Evolutionary conservation across 2,888 invertebrate genomes (phyloP).

Genomic region (Ashinkailepas kermadecensis): DNA sequence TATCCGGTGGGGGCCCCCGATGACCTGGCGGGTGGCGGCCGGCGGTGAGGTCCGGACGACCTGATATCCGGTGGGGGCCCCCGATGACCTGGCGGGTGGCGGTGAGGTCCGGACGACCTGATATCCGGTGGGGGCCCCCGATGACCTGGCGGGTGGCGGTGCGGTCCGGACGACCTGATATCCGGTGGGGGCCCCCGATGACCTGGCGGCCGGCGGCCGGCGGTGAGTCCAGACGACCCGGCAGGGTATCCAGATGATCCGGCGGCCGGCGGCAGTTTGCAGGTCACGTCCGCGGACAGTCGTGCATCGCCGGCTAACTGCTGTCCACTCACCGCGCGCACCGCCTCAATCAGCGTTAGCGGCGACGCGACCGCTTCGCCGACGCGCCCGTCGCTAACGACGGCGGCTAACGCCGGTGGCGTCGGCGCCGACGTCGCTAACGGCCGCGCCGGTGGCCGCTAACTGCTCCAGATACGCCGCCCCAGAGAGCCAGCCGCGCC

Average conservation of each 20-base stretch:
- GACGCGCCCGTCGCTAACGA: neutral
- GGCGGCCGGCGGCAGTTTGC: neutral
- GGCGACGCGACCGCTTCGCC: neutral
- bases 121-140: no score
- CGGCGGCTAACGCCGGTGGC: neutral
- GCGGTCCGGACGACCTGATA: no score
- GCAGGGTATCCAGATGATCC: neutral
- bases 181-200: no score
- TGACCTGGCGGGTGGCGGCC: no score
- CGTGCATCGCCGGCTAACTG: conserved; percentile 2
- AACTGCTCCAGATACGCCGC: neutral
- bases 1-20: no score
- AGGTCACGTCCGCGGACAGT: neutral
- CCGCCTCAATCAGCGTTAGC: conserved; percentile 18
- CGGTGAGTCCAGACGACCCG: neutral
- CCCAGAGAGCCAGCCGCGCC: neutral
- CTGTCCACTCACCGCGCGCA: neutral
- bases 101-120: no score
- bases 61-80: no score
- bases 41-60: no score
- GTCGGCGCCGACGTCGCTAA: neutral
- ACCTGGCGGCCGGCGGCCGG: no score
- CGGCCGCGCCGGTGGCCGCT: neutral
- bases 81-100: no score
- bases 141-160: no score